Percentiles rank a stretch among this genome's conserved stretches.
These are phyloP conservation scores for Keiferia lycopersicella DNA, from an alignment of 2,888 invertebrate species.

Conservation along the genomic window DNA sequence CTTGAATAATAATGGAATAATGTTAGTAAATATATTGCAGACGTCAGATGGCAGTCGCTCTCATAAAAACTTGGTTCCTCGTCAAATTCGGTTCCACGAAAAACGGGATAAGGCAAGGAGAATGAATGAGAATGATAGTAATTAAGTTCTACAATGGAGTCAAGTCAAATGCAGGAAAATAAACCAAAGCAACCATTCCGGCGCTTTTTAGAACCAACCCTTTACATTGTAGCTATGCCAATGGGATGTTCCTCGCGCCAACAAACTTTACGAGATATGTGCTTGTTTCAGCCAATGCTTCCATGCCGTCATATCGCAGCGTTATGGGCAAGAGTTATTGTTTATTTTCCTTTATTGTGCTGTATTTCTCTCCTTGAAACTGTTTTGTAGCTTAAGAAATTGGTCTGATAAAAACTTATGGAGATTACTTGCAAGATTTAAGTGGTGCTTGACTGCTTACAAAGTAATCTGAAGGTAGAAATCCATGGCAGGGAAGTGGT, in stretches of 20 bases:
- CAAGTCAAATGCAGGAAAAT: not conserved
- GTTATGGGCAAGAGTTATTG: constrained; percentile 59
- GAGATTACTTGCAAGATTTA: not conserved
- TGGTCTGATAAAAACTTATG: not conserved
- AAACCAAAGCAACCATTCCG: not conserved
- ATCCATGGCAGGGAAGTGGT: no score
- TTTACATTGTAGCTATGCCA: constrained; percentile 60
- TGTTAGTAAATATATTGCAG: no score
- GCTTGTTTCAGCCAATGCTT: constrained; percentile 57
- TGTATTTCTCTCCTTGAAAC: constrained; percentile 32
- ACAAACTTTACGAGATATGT: constrained; percentile 20
- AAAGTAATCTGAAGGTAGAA: not conserved
- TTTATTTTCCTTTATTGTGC: constrained; percentile 56
- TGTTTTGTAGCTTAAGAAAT: constrained; percentile 3
- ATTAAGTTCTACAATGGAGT: no score
- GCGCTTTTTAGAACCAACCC: constrained; percentile 8
- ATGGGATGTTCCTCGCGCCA: constrained; percentile 62
- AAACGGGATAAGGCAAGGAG: no score
- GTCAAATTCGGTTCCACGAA: no score
- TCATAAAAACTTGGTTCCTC: no score
- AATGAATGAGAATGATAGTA: no score
- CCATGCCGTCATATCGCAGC: constrained; percentile 56
- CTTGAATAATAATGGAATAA: no score
- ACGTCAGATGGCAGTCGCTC: no score
- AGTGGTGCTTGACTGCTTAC: not conserved